phyloP scores from a whole-genome alignment of 1,140 invertebrate species.

The Amphibalanus amphitrite region DNA sequence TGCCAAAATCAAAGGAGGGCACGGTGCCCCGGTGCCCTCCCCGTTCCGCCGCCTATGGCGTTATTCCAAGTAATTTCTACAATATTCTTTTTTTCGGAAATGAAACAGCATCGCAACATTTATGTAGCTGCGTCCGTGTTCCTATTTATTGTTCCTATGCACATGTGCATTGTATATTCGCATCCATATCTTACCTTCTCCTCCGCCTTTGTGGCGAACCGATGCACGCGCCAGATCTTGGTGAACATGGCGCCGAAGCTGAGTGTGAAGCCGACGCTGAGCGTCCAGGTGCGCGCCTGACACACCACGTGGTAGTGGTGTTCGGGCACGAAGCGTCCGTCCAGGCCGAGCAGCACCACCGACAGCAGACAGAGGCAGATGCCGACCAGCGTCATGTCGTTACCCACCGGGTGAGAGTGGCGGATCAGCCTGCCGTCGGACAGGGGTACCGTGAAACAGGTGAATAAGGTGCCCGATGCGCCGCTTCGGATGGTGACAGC shows the following conservation, averaged over 20 bases:
- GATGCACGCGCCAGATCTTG: constrained; percentile 96
- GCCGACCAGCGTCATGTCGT: constrained; percentile 90
- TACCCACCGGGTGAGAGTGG: constrained; percentile 90
- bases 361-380: constrained; percentile 79
- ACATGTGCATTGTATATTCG: too few species aligned
- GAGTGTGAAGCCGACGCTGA: constrained; percentile 88
- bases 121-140: too few species aligned
- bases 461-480: not conserved
- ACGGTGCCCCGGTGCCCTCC: too few species aligned
- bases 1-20: too few species aligned
- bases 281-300: constrained; percentile 73
- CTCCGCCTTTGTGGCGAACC: constrained; percentile 77
- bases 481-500: constrained; percentile 59
- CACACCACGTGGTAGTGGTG: constrained; percentile 50
- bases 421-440: constrained; percentile 83
- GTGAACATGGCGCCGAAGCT: constrained; percentile 98
- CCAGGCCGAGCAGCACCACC: constrained; percentile 74
- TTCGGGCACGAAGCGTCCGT: constrained; percentile 65
- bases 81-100: too few species aligned
- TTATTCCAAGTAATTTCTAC: too few species aligned
- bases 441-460: too few species aligned
- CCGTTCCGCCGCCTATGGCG: too few species aligned
- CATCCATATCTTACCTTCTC: too few species aligned
- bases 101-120: too few species aligned
- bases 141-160: too few species aligned